phyloP scores from a whole-genome alignment of 1,140 invertebrate species.

The Subanguina moxae region DNA sequence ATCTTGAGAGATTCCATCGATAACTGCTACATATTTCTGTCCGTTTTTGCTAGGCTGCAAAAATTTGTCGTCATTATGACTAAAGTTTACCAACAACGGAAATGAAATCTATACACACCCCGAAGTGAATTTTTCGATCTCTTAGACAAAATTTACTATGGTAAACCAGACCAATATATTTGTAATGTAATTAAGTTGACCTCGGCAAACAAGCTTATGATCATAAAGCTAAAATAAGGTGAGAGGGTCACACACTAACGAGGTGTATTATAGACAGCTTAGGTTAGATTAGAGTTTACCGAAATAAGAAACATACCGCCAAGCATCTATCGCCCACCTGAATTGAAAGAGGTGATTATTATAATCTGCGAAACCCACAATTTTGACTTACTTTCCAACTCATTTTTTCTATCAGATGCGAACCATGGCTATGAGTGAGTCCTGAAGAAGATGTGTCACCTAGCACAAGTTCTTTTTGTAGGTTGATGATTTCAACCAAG shows the following conservation, averaged over 20 bases:
- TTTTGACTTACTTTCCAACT: conserved; percentile 30
- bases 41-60: conserved; percentile 38
- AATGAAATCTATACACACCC: too few species aligned
- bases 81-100: conserved; percentile 5
- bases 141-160: too few species aligned
- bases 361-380: conserved; percentile 6
- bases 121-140: too few species aligned
- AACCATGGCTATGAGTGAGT: background rate
- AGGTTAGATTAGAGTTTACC: too few species aligned
- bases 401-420: conserved; percentile 26
- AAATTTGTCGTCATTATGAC: background rate
- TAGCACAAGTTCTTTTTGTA: conserved; percentile 37
- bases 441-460: conserved; percentile 7
- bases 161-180: too few species aligned
- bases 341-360: background rate
- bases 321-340: conserved; percentile 47
- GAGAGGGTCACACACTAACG: too few species aligned
- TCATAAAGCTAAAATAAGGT: too few species aligned
- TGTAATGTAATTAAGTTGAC: too few species aligned
- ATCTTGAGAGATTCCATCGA: conserved; percentile 48
- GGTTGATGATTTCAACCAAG: conserved; percentile 38
- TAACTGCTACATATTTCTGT: conserved; percentile 40
- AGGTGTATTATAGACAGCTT: too few species aligned
- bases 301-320: conserved; percentile 3
- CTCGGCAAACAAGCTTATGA: too few species aligned